These are phyloP conservation scores for Sturnus vulgaris DNA, from an alignment of 2,113 vertebrate species.

Conservation along the genomic window DNA sequence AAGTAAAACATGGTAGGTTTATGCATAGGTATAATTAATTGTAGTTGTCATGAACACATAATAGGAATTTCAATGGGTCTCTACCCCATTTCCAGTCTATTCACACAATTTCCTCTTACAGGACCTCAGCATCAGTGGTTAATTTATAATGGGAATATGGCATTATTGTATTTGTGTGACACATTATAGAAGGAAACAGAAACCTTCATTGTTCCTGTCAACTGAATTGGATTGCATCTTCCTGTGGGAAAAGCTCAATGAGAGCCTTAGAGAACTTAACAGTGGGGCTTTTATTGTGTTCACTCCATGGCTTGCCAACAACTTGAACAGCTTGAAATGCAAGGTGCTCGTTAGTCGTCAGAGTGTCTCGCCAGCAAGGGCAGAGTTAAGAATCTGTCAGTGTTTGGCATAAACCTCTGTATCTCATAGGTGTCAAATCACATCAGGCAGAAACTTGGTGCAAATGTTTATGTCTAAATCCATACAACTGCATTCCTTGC, in stretches of 20 bases:
- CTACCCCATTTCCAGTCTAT: background rate
- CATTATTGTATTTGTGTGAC: background rate
- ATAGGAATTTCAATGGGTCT: background rate
- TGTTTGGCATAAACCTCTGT: background rate
- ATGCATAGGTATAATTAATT: background rate
- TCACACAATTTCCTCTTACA: background rate
- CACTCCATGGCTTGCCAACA: background rate
- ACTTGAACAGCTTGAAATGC: background rate
- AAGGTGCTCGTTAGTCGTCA: slow-evolving; percentile 9
- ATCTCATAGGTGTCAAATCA: background rate
- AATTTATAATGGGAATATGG: background rate
- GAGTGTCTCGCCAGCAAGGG: background rate
- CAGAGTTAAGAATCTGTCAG: background rate
- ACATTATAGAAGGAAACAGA: background rate
- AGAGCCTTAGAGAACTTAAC: background rate
- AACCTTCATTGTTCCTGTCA: slow-evolving; percentile 7
- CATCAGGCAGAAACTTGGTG: background rate
- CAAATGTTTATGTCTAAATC: background rate
- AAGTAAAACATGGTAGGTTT: background rate
- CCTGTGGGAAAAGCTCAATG: background rate
- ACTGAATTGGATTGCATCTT: slow-evolving; percentile 16
- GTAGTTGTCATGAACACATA: background rate
- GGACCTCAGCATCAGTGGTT: background rate
- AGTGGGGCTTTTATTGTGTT: slow-evolving; percentile 35
- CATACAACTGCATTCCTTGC: background rate